Percentiles rank a stretch among this genome's conserved stretches.
Evolutionary conservation across 2,888 invertebrate genomes (phyloP).

Genomic region (Epinotia bilunana): DNA sequence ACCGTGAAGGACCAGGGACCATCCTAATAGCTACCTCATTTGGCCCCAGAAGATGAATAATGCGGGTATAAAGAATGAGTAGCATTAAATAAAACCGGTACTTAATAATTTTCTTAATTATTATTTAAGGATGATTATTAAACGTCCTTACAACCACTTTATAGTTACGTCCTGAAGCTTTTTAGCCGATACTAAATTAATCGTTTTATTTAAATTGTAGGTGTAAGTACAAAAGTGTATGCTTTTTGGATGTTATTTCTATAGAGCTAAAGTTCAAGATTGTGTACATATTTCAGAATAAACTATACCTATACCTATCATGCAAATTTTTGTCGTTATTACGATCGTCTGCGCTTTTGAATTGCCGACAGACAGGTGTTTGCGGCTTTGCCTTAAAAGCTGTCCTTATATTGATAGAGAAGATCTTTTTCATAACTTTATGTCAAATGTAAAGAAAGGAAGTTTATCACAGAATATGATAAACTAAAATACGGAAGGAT

Average conservation of each 20-base stretch:
- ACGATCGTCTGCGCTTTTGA: slow-evolving; percentile 20
- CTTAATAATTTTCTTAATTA: slow-evolving; percentile 17
- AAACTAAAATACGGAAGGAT: no score
- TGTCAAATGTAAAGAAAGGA: neutral
- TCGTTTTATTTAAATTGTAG: slow-evolving; percentile 27
- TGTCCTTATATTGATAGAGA: slow-evolving; percentile 12
- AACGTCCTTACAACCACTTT: slow-evolving; percentile 12
- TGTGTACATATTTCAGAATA: neutral
- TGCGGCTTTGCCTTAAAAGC: neutral
- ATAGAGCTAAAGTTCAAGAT: neutral
- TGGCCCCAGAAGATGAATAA: neutral
- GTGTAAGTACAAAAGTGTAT: neutral
- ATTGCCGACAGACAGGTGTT: slow-evolving; percentile 33
- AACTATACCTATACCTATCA: neutral
- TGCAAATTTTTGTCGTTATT: slow-evolving; percentile 18
- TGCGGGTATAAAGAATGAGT: neutral
- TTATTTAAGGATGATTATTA: slow-evolving; percentile 32
- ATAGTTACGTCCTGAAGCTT: slow-evolving; percentile 5
- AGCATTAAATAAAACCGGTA: neutral
- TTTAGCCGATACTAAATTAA: neutral
- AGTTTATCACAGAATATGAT: neutral
- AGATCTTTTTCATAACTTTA: neutral
- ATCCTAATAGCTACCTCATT: neutral
- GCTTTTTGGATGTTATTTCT: neutral
- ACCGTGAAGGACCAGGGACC: neutral